Evolutionary conservation across 2,113 vertebrate species (phyloP), one percentile per base, ranked within the genome.

Genomic region (Oophaga pumilio): DNA sequence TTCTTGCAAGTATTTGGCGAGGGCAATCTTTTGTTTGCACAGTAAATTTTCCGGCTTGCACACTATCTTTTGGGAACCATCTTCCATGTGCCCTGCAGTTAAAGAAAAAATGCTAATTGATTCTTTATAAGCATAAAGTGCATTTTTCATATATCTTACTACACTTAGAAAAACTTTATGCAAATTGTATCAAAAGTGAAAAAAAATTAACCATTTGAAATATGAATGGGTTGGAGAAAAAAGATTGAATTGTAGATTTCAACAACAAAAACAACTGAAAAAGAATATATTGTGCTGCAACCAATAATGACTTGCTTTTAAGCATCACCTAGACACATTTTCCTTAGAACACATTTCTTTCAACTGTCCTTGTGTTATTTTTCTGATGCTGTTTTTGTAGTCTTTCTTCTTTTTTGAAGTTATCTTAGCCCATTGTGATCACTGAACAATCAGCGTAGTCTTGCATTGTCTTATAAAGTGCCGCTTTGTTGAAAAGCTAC

Each of bases 1-100:
- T 89, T 28, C 89, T 89, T 82, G 83, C 74, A 85, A 91, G 91
- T 87, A 89, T 91, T 77, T 90, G 86, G 90, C 90, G 88, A 85
- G 86, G 53, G 66, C 71, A 17, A 64, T 90, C 64, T 71, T 90
- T 86, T 91, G 18, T 90, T 91, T 50, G 85, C 17, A 76, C 53
- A 87, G 62, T 90, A 82, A 90, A 64, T 76, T 76, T 88, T 77
- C 74, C 81, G 73, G 81, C n/a, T 84, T 84, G 76, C 74, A 77
- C 80, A 89, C 88, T 91, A 90, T 89, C 28, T 18, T 89, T 80
- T 77, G 79, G 85, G 71, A 89, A 78, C 71, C 73, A 87, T 87
- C 87, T 78, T 87, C 62, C 78, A 82, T 84, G 33, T 71, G 88
- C 85, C 66, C 85, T 87, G 73, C 22, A 86, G 88, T 78, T 89